Percentiles rank a stretch among this genome's conserved stretches.
These are phyloP conservation scores for Gymnothorax javanicus DNA, from an alignment of 2,797 vertebrate species.

Conservation along the genomic window DNA sequence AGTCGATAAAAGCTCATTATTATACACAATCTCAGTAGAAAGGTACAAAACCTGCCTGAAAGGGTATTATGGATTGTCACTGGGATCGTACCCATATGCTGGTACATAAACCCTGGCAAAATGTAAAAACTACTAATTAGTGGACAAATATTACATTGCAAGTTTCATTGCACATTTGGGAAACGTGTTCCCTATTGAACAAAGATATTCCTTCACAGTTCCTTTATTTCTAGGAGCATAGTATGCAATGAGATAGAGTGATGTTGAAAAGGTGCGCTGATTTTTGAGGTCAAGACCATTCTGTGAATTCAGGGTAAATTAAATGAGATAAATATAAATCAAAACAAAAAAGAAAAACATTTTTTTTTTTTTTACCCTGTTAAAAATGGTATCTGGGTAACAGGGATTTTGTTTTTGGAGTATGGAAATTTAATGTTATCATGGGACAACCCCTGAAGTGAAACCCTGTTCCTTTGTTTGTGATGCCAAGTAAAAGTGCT, in stretches of 20 bases:
- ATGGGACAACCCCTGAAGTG: neutral
- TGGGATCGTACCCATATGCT: neutral
- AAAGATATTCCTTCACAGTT: neutral
- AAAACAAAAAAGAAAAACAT: too few species aligned
- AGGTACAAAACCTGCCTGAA: neutral
- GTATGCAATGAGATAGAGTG: neutral
- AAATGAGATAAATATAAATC: neutral
- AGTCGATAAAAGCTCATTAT: neutral
- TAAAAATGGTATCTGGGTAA: neutral
- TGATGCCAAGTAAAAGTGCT: slow-evolving; percentile 23
- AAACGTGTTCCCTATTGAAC: neutral
- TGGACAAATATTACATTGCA: neutral
- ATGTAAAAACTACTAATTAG: neutral
- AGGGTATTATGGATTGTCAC: neutral
- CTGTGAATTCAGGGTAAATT: neutral
- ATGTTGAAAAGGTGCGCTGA: neutral
- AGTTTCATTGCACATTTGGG: neutral
- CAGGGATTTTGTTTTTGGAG: neutral
- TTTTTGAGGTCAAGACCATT: neutral
- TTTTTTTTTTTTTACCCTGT: too few species aligned
- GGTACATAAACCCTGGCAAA: neutral
- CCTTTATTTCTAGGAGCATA: neutral
- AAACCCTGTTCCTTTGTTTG: slow-evolving; percentile 26
- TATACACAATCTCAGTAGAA: neutral
- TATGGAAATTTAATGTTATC: neutral